Conservation (phyloP, 2,888 invertebrate species). For the Diogma glabrata region DNA sequence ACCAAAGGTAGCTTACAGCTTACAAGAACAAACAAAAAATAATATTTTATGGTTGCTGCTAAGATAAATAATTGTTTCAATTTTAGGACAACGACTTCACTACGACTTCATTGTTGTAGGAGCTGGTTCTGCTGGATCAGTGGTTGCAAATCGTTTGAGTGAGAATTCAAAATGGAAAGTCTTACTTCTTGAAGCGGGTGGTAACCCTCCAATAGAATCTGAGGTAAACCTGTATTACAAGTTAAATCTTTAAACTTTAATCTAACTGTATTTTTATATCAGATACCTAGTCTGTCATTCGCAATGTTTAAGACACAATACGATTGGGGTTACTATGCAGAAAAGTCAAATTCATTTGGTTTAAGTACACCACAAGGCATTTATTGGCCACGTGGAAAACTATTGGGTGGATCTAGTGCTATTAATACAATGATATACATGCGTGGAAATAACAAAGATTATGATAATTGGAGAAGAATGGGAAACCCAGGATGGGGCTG, state of each 20-base stretch:
- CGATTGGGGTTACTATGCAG: conserved; percentile 38
- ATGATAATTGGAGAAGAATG: conserved; percentile 38
- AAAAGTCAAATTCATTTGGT: conserved; percentile 35
- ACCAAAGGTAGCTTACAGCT: too few relatives aligned
- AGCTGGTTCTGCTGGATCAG: conserved; percentile 39
- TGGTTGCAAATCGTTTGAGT: conserved; percentile 38
- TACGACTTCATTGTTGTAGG: conserved; percentile 40
- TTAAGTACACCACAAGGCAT: conserved; percentile 29
- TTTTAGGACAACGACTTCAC: too few relatives aligned
- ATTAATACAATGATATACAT: conserved; percentile 56
- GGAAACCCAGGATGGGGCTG: conserved; percentile 55
- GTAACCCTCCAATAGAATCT: conserved; percentile 36
- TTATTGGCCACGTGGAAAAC: conserved; percentile 46
- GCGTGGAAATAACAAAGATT: conserved; percentile 52
- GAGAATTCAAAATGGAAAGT: conserved; percentile 37
- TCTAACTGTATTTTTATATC: too few relatives aligned
- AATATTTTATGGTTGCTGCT: too few relatives aligned
- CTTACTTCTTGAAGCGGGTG: conserved; percentile 40
- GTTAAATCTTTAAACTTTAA: too few relatives aligned
- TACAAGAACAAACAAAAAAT: too few relatives aligned
- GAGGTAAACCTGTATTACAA: too few relatives aligned
- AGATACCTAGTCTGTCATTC: conserved; percentile 1
- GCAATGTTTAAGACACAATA: conserved; percentile 16
- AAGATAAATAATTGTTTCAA: too few relatives aligned
- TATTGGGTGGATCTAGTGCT: conserved; percentile 51